Base-by-base conservation (phyloP, 1,140 invertebrate genomes). In the Spodoptera frugiperda region DNA sequence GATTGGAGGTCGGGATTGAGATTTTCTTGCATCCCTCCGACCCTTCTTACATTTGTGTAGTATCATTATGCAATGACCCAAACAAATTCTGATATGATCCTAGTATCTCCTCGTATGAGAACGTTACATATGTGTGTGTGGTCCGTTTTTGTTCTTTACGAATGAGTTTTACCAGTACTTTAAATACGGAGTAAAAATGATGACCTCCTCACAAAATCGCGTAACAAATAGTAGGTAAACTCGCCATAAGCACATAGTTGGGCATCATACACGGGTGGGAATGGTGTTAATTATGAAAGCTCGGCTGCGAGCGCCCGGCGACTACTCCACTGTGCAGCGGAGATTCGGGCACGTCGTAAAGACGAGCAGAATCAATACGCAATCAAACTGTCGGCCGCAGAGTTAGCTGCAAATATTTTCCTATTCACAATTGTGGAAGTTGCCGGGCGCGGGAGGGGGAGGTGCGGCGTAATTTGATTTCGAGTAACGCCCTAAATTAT, bases 351-450 rank as follows among this genome's bases (percentile, higher is more conserved):
- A 19, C 55, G 55, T 59, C 39, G 59, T 49, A 44, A 65, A 53
- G 77, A 82, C 49, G 81, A 81, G 53, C 75, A 57, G 75, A 82
- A 88, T 86, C 87, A 84, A 90, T 88, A 85, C 81, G 83, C 83
- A 88, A 90, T 89, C 79, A 82, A 85, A 81, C 86, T 86, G 88
- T 90, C 88, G 85, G 70, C 79, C 78, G 65, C 88, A 90, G 81
- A 65, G 77, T 70, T 79, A 74, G 73, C 79, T 78, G 84, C 87
- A 84, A 87, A 84, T 86, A 88, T 85, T 87, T 86, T 82, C 81
- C 77, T 79, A 81, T 87, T 87, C 77, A 82, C 77, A 80, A 75
- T 80, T 76, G 49, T 76, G 33, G 30, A 77, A 78, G 78, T 77
- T 74, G 53, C 53, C 44, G 54, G 39, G 76, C 79, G 79, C 55